Evolutionary conservation across 2,113 vertebrate genomes (phyloP).

Genomic region (Gopherus flavomarginatus): DNA sequence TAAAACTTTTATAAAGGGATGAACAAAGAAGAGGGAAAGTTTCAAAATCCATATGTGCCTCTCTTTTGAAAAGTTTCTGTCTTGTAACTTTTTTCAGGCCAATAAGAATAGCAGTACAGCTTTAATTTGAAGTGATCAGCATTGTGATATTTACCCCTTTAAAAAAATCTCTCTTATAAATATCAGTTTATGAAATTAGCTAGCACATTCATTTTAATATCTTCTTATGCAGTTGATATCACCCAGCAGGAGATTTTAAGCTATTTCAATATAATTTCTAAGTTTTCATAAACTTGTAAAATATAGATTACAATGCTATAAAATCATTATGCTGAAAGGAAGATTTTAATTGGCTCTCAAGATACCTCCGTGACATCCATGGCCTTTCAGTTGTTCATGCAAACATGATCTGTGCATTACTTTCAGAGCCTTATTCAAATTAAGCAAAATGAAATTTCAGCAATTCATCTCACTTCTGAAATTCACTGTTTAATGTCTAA

Average conservation of each 20-base stretch:
- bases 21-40: background rate
- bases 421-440: slow-evolving; percentile 55
- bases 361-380: slow-evolving; percentile 44
- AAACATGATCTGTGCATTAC: background rate
- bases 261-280: slow-evolving; percentile 5
- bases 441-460: slow-evolving; percentile 36
- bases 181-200: background rate
- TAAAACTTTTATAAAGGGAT: background rate
- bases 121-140: slow-evolving; percentile 2
- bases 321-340: no score
- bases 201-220: background rate
- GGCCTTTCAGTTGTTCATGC: slow-evolving; percentile 12
- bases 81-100: background rate
- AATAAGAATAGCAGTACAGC: background rate
- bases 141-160: background rate
- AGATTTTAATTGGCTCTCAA: slow-evolving; percentile 66
- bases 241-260: slow-evolving; percentile 43
- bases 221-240: background rate
- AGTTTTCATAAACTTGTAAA: slow-evolving; percentile 22
- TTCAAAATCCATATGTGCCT: background rate
- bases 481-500: background rate
- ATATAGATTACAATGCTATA: background rate
- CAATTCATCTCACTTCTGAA: slow-evolving; percentile 1
- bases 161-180: background rate
- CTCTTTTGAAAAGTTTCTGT: background rate